Evolutionary conservation across 2,797 vertebrate genomes (phyloP).

Genomic region (Anabacerthia variegaticeps): DNA sequence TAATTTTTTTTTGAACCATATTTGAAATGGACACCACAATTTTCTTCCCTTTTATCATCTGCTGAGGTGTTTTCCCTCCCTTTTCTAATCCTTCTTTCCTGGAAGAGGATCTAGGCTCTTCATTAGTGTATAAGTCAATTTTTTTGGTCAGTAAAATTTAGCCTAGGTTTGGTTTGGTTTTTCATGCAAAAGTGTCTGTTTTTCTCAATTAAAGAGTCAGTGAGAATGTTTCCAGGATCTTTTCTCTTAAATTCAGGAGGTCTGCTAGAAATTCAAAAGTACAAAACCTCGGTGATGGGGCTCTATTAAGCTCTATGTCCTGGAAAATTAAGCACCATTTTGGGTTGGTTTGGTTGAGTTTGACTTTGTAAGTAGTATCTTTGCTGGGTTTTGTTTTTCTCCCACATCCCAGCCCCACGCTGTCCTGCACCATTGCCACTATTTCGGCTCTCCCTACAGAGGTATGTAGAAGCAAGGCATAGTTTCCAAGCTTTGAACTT

Average conservation of each 20-base stretch:
- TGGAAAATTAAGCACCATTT: neutral
- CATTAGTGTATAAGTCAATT: neutral
- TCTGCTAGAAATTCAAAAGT: neutral
- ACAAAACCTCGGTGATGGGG: neutral
- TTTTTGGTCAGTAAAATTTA: neutral
- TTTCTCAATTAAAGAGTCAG: neutral
- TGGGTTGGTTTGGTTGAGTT: neutral
- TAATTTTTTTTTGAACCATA: neutral
- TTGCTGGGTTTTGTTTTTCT: neutral
- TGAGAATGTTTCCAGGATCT: neutral
- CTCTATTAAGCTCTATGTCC: neutral
- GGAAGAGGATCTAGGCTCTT: neutral
- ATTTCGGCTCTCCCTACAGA: neutral
- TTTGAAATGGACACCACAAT: neutral
- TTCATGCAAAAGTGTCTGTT: neutral
- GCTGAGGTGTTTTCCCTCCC: neutral
- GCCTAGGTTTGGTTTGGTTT: neutral
- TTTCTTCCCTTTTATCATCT: neutral
- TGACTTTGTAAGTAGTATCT: neutral
- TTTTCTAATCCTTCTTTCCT: neutral
- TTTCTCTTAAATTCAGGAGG: neutral
- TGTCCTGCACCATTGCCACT: fast-evolving
- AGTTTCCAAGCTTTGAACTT: slow-evolving; percentile 16
- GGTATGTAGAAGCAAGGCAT: neutral
- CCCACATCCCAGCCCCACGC: fast-evolving